These are phyloP conservation scores for Acrobasis consociella DNA, from an alignment of 2,888 invertebrate genomes.

Conservation along the genomic window DNA sequence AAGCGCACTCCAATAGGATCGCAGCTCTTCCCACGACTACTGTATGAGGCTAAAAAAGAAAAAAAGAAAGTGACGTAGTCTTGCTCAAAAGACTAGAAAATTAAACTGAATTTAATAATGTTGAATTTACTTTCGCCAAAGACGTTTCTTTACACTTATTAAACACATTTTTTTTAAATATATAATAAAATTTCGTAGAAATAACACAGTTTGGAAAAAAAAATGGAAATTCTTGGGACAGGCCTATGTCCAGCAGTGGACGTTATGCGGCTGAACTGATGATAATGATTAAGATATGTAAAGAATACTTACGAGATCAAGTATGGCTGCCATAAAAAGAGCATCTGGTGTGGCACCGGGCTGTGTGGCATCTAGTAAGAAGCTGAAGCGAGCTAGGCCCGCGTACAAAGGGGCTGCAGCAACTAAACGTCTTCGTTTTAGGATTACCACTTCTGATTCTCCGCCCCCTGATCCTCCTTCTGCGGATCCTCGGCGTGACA, in stretches of 20 bases:
- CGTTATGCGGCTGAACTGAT: too few species aligned
- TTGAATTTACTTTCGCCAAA: too few species aligned
- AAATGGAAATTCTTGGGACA: too few species aligned
- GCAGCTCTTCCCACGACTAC: slow-evolving; percentile 96
- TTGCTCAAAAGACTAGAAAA: too few species aligned
- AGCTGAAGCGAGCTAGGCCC: slow-evolving; percentile 95
- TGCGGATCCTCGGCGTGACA: slow-evolving; percentile 90
- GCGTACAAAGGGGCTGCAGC: slow-evolving; percentile 89
- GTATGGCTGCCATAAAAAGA: slow-evolving; percentile 94
- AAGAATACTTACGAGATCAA: slow-evolving; percentile 90
- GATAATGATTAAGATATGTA: too few species aligned
- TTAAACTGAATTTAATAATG: too few species aligned
- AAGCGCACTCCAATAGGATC: slow-evolving; percentile 96
- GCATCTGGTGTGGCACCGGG: slow-evolving; percentile 99
- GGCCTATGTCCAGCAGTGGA: too few species aligned
- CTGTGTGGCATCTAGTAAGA: slow-evolving; percentile 96
- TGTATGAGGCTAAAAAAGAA: slow-evolving; percentile 88
- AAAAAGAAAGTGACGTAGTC: too few species aligned
- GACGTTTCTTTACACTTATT: too few species aligned
- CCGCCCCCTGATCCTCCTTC: slow-evolving; percentile 88
- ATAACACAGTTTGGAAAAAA: too few species aligned
- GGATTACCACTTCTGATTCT: slow-evolving; percentile 93
- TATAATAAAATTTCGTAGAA: too few species aligned
- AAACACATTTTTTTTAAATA: too few species aligned
- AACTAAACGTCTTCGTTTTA: slow-evolving; percentile 94